These are phyloP conservation scores for Notodonta ziczac DNA, from an alignment of 2,888 invertebrate species.

Conservation along the genomic window DNA sequence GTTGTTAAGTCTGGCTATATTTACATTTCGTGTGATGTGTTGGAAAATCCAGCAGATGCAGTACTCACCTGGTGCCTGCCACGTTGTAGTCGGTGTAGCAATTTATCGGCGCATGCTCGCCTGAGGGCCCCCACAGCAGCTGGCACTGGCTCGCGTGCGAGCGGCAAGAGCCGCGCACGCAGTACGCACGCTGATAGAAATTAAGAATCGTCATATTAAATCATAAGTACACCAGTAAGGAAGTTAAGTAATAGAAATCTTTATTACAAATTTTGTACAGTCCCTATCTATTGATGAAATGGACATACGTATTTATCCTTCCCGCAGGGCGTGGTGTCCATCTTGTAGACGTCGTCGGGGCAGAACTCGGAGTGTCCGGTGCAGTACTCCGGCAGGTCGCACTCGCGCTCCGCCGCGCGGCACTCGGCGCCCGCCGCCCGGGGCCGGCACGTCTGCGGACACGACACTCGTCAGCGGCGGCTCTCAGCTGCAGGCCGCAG, in stretches of 20 bases:
- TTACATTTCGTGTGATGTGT: too few species aligned
- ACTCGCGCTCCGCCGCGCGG: slow-evolving; percentile 92
- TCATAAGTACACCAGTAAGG: too few species aligned
- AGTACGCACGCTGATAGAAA: slow-evolving; percentile 87
- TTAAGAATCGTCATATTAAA: background rate
- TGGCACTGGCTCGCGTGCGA: slow-evolving; percentile 96
- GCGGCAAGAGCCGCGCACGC: slow-evolving; percentile 94
- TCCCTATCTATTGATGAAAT: background rate
- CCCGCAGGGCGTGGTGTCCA: slow-evolving; percentile 93
- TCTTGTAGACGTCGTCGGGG: slow-evolving; percentile 94
- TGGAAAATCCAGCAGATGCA: background rate
- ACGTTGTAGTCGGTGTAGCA: background rate
- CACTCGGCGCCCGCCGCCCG: slow-evolving; percentile 91
- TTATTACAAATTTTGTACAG: too few species aligned
- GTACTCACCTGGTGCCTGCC: background rate
- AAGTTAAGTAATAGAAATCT: too few species aligned
- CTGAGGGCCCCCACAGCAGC: slow-evolving; percentile 91
- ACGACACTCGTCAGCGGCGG: background rate
- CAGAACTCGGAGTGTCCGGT: slow-evolving; percentile 97
- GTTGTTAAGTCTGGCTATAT: too few species aligned
- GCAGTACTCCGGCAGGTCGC: slow-evolving; percentile 98
- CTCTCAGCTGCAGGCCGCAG: slow-evolving; percentile 1
- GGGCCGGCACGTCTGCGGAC: slow-evolving; percentile 88
- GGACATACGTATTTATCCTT: slow-evolving; percentile 75
- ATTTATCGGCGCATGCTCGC: background rate